Percentiles rank a stretch among this genome's conserved stretches.
Conservation (phyloP, 2,113 vertebrate genomes). For the Indri indri region DNA sequence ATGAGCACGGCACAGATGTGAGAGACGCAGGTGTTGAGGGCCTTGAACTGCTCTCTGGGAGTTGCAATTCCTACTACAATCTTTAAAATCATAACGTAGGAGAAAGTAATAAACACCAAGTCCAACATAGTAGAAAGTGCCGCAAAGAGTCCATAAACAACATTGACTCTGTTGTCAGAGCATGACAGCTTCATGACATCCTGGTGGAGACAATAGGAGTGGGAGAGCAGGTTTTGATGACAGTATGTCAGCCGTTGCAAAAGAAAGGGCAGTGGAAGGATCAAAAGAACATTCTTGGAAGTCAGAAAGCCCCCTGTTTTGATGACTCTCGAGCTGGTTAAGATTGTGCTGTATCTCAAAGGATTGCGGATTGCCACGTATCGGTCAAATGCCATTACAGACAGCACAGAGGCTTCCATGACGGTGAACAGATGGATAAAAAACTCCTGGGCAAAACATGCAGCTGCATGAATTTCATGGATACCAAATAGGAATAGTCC, state of each 20-base stretch:
- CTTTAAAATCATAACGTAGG: slow-evolving; percentile 30
- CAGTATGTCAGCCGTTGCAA: slow-evolving; percentile 9
- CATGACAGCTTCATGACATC: slow-evolving; percentile 33
- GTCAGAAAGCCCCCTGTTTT: background rate
- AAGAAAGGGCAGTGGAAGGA: background rate
- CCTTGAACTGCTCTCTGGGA: slow-evolving; percentile 37
- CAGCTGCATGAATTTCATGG: background rate
- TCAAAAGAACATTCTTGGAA: background rate
- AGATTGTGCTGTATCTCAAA: slow-evolving; percentile 33
- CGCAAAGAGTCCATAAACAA: slow-evolving; percentile 14
- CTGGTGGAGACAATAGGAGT: background rate
- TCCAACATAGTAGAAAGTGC: background rate
- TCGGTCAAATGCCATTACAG: slow-evolving; percentile 48
- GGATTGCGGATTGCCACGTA: slow-evolving; percentile 3
- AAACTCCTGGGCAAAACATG: slow-evolving; percentile 68
- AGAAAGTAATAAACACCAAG: slow-evolving; percentile 19
- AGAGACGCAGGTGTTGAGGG: slow-evolving; percentile 50
- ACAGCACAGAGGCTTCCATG: slow-evolving; percentile 39
- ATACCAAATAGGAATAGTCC: slow-evolving; percentile 16
- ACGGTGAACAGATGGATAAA: slow-evolving; percentile 52
- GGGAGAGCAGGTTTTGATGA: background rate
- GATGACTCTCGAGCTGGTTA: background rate
- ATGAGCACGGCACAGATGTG: slow-evolving; percentile 42
- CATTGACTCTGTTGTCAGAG: background rate
- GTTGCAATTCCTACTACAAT: background rate